Evolutionary conservation across 2,888 invertebrate species (phyloP).

Genomic region (Petrophora chlorosata): DNA sequence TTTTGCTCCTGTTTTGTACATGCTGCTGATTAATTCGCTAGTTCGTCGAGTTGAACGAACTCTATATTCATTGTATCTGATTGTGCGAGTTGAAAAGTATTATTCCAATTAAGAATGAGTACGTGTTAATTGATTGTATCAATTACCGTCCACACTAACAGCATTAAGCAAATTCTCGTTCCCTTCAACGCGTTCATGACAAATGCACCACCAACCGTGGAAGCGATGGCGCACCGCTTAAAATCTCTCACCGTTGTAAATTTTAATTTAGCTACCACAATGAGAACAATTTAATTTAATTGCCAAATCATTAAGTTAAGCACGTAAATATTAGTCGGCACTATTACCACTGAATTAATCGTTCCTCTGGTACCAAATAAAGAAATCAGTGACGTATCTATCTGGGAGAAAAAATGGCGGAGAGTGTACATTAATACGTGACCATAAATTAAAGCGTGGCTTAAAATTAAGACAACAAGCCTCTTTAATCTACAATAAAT

Average conservation of each 20-base stretch:
- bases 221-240: conserved; percentile 56
- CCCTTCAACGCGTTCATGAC: conserved; percentile 43
- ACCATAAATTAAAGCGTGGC: conserved; percentile 81
- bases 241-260: conserved; percentile 72
- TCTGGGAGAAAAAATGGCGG: conserved; percentile 73
- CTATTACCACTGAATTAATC: conserved; percentile 76
- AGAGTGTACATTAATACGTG: conserved; percentile 76
- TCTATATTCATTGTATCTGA: conserved; percentile 36
- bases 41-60: conserved; percentile 56
- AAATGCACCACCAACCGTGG: conserved; percentile 50
- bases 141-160: conserved; percentile 18
- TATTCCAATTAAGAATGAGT: conserved; percentile 13
- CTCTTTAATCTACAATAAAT: conserved; percentile 85
- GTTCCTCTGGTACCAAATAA: conserved; percentile 62
- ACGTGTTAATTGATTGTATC: conserved; percentile 18
- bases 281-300: conserved; percentile 82
- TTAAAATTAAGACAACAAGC: conserved; percentile 85
- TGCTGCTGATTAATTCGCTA: conserved; percentile 69
- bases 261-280: conserved; percentile 81
- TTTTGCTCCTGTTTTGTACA: conserved; percentile 74
- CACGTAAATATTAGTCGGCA: conserved; percentile 78
- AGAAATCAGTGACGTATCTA: conserved; percentile 76
- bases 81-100: conserved; percentile 6
- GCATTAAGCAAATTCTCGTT: conserved; percentile 18
- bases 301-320: conserved; percentile 83